These are phyloP conservation scores for Panurus biarmicus DNA, from an alignment of 2,113 vertebrate species.

Conservation along the genomic window DNA sequence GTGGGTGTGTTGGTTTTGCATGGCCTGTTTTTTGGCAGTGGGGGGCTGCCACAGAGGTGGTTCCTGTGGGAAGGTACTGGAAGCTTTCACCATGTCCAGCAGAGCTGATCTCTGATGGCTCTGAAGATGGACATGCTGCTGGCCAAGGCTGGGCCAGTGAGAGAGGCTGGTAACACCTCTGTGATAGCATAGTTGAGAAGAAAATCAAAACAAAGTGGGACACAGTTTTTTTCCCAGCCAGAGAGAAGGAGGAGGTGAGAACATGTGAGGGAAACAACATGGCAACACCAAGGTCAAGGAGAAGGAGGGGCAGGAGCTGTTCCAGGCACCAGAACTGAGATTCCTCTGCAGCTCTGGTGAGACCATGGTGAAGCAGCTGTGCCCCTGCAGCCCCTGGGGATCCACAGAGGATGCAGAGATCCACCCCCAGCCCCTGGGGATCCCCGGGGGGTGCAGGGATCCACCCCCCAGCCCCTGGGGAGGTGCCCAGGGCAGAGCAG, in stretches of 20 bases:
- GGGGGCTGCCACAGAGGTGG: no score
- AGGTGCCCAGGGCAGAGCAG: no score
- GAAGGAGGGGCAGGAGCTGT: background rate
- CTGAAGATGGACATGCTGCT: background rate
- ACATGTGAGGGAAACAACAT: background rate
- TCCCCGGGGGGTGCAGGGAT: no score
- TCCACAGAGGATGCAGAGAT: background rate
- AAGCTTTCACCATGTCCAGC: background rate
- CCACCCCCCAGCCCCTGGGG: no score
- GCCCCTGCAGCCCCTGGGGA: background rate
- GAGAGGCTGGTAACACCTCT: fast-evolving
- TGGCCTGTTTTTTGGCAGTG: background rate
- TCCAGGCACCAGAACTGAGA: fast-evolving
- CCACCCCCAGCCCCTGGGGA: background rate
- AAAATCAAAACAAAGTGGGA: background rate
- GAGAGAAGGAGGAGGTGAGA: background rate
- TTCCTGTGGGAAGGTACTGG: background rate
- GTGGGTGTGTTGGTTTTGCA: background rate
- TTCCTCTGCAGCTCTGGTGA: background rate
- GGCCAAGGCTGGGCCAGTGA: fast-evolving
- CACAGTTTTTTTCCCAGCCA: background rate
- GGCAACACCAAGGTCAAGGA: background rate
- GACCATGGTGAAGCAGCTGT: background rate
- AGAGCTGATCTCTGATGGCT: background rate
- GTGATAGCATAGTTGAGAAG: background rate